phyloP scores from a whole-genome alignment of 2,888 invertebrate genomes.

The Ethmia dodecea region DNA sequence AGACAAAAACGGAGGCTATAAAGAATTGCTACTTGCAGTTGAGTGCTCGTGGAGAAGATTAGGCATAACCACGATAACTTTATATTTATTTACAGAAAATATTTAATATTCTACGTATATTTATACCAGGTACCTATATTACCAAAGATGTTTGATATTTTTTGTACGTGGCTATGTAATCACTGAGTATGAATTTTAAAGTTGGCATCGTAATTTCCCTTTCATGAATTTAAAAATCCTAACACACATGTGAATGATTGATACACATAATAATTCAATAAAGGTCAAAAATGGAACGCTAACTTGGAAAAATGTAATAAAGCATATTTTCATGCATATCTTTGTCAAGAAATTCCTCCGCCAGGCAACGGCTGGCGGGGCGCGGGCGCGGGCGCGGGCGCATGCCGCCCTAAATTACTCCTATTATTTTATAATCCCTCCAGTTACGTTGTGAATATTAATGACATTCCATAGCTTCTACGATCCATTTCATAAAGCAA shows the following conservation, averaged over 20 bases:
- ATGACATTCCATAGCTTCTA: conserved; percentile 69
- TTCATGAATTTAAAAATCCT: too few species aligned
- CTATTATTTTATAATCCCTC: conserved; percentile 77
- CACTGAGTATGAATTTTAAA: too few species aligned
- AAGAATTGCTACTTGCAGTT: conserved; percentile 10
- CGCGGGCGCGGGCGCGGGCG: conserved; percentile 33
- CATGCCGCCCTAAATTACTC: conserved; percentile 72
- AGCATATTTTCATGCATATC: conserved; percentile 73
- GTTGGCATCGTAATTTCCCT: too few species aligned
- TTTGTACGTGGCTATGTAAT: too few species aligned
- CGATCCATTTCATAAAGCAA: conserved; percentile 52
- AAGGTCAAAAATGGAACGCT: conserved; percentile 30
- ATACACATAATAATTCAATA: too few species aligned
- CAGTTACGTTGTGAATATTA: conserved; percentile 76
- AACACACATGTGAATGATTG: too few species aligned
- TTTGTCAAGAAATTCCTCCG: conserved; percentile 61
- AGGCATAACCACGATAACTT: too few species aligned
- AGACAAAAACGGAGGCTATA: conserved; percentile 4
- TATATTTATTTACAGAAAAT: too few species aligned
- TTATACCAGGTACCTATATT: too few species aligned
- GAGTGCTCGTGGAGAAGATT: too few species aligned
- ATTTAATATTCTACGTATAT: too few species aligned
- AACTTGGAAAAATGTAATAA: conserved; percentile 70
- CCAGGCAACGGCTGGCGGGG: conserved; percentile 26
- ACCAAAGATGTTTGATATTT: too few species aligned